phyloP scores from a whole-genome alignment of 2,113 vertebrate species.

The Hiodon alosoides region DNA sequence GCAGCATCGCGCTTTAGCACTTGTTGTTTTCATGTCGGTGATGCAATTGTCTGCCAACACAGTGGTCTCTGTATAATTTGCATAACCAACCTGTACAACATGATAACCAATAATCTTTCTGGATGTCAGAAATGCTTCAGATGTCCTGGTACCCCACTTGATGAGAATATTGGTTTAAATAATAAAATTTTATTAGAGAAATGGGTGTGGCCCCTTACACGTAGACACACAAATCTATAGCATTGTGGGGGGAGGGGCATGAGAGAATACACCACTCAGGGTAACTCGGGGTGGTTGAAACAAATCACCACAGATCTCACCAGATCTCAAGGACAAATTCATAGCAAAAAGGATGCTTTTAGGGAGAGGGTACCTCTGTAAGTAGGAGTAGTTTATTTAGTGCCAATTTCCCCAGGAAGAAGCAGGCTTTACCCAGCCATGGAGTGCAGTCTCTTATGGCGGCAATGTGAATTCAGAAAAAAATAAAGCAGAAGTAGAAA shows the following conservation, averaged over 20 bases:
- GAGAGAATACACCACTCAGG: not conserved
- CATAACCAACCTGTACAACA: not conserved
- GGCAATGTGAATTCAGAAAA: not conserved
- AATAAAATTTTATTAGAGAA: too few species aligned
- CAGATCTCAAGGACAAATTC: not conserved
- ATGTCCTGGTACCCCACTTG: too few species aligned
- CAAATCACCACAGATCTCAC: not conserved
- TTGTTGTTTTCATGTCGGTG: not conserved
- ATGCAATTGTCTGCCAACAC: not conserved
- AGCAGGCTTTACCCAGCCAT: not conserved
- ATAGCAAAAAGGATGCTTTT: constrained; percentile 9
- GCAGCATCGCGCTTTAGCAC: not conserved
- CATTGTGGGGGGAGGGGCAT: not conserved
- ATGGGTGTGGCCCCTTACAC: too few species aligned
- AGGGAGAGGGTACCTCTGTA: not conserved
- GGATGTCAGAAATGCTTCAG: too few species aligned
- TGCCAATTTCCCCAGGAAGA: not conserved
- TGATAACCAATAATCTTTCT: too few species aligned
- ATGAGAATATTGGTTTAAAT: too few species aligned
- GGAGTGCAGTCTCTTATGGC: not conserved
- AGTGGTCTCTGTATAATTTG: not conserved
- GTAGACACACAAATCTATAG: not conserved
- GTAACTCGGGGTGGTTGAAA: not conserved
- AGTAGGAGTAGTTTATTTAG: constrained; percentile 6
- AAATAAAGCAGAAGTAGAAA: not conserved